Evolutionary conservation across 1,140 invertebrate species (phyloP).

Genomic region (Drosophila pallidifrons): DNA sequence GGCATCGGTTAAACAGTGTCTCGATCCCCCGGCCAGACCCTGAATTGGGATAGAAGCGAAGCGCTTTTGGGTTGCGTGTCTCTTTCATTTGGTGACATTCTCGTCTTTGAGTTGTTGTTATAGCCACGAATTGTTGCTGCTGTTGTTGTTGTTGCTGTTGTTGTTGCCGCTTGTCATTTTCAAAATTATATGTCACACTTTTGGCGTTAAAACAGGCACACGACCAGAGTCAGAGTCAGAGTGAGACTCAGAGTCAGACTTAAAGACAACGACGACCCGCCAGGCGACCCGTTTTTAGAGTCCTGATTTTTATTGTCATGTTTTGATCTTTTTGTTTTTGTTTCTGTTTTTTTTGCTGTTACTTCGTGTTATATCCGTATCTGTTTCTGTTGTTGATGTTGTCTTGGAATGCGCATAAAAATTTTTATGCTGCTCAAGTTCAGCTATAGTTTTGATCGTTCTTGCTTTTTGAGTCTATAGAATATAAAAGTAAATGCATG

Average conservation of each 20-base stretch:
- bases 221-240: conserved; percentile 47
- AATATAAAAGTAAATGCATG: background rate
- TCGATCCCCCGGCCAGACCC: background rate
- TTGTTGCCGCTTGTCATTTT: conserved; percentile 76
- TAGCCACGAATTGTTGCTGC: conserved; percentile 45
- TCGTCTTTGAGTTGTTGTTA: conserved; percentile 73
- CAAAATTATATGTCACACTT: conserved; percentile 82
- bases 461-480: no score
- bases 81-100: conserved; percentile 77
- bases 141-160: conserved; percentile 43
- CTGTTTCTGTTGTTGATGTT: conserved; percentile 35
- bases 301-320: conserved; percentile 82
- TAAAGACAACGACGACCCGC: conserved; percentile 32
- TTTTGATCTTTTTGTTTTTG: conserved; percentile 70
- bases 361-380: background rate
- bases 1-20: conserved; percentile 1
- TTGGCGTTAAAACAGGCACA: conserved; percentile 81
- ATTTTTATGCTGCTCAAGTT: conserved; percentile 65
- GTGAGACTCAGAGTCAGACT: conserved; percentile 4
- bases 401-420: conserved; percentile 79
- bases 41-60: conserved; percentile 12
- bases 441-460: conserved; percentile 17
- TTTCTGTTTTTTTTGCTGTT: conserved; percentile 30
- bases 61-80: conserved; percentile 61
- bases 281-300: conserved; percentile 72